Evolutionary conservation across 2,797 vertebrate species (phyloP), one percentile per base, ranked within the genome.

Genomic region (Oryzias dopingdopingensis): DNA sequence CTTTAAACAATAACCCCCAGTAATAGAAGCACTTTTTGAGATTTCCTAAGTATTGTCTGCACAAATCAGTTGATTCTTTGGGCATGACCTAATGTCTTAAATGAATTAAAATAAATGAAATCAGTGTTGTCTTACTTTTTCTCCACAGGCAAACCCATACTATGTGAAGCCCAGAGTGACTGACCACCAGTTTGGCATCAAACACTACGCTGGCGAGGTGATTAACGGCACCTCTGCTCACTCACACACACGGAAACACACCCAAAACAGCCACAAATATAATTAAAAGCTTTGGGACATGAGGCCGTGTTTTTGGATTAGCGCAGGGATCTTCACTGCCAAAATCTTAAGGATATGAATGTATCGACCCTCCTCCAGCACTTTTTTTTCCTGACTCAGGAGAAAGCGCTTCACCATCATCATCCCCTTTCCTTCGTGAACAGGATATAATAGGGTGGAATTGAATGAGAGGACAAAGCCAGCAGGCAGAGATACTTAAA

Each of bases 181-280:
- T 17, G 95, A 96, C 81, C 92, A 95, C 82, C 95, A 96, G 79
- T 97, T 96, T 91, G 95, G 95, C 66, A 96, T 97, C 80, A 95
- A 91, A 74, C 95, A 97, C 81, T 97, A 97, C 16, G 95, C 95
- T 17, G 95, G 95, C 81, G 94, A 97, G 94, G 95, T 97, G 84
- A 86, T 84, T 77, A 57, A 65, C 29, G 32, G 51, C 53, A 51
- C 51, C 10, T 18, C 49, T 24, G 65, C 53, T 44, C 65, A 67
- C 63, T 59, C 26, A 68, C 26, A 56, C 18, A 45, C 20, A 62
- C 15, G 2, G 26, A 63, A 51, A 47, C 62, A 63, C 62, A 56
- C 16, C 65, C 20, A 62, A 12, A 22, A 32, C 42, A 54, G 41
- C 48, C 40, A 42, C 23, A 59, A 17, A 26, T 42, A 52, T 58